Evolutionary conservation across 2,888 invertebrate genomes (phyloP).

Genomic region (Athripsodes cinereus): DNA sequence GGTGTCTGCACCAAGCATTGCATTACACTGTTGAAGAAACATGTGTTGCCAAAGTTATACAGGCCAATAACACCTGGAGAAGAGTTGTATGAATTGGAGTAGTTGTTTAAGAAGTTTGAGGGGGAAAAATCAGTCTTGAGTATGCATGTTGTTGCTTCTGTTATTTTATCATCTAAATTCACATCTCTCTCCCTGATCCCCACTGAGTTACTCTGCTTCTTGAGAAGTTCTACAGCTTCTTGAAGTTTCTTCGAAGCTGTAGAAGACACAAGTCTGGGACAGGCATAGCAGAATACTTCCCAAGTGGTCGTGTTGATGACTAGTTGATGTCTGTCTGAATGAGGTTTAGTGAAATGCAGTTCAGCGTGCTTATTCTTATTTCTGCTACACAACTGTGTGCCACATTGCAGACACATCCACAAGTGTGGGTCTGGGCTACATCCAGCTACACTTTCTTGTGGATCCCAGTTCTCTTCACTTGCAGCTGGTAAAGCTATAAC

Average conservation of each 20-base stretch:
- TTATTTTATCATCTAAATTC: constrained; percentile 30
- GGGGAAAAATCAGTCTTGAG: background rate
- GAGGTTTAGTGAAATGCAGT: constrained; percentile 67
- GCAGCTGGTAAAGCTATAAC: constrained; percentile 34
- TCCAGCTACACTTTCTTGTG: background rate
- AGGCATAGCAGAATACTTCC: constrained; percentile 74
- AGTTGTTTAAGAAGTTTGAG: background rate
- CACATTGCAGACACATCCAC: constrained; percentile 81
- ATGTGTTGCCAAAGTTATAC: constrained; percentile 90
- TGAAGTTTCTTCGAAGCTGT: constrained; percentile 59
- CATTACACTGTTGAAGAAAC: constrained; percentile 95
- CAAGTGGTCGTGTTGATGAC: constrained; percentile 66
- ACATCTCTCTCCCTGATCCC: constrained; percentile 20
- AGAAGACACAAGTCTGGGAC: constrained; percentile 62
- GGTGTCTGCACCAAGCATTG: constrained; percentile 88
- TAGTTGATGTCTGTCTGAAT: constrained; percentile 69
- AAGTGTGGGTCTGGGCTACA: constrained; percentile 31
- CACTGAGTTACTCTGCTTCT: constrained; percentile 42
- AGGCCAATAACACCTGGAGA: constrained; percentile 68
- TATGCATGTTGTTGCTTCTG: background rate
- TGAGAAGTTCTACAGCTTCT: constrained; percentile 69
- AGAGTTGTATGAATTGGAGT: constrained; percentile 27
- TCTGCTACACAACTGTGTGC: constrained; percentile 68
- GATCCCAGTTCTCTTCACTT: constrained; percentile 24
- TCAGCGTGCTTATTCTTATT: constrained; percentile 63